A percentile compares a stretch with the other conserved stretches of the same genome.
Evolutionary conservation across 2,113 vertebrate species (phyloP).

Genomic region (Eira barbara): DNA sequence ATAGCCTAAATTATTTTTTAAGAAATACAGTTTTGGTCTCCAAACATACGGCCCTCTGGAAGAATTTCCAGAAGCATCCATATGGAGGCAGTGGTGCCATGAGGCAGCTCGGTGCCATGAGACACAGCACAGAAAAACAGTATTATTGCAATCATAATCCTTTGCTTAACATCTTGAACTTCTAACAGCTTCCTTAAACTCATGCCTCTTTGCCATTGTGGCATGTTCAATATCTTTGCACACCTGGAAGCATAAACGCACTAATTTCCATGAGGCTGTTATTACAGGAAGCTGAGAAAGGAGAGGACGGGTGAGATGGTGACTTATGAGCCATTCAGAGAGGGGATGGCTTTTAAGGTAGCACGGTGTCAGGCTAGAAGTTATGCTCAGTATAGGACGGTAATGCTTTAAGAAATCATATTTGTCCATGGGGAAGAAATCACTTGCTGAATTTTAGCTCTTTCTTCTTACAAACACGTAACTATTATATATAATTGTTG

Average conservation of each 20-base stretch:
- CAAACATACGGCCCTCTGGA: neutral
- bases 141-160: neutral
- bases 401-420: neutral
- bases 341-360: neutral
- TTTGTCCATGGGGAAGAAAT: neutral
- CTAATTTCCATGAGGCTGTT: neutral
- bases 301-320: neutral
- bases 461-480: neutral
- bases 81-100: neutral
- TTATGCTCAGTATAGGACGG: neutral
- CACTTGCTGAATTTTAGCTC: neutral
- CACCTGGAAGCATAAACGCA: neutral
- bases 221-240: neutral
- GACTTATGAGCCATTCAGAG: neutral
- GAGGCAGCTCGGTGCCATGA: neutral
- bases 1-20: neutral
- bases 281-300: neutral
- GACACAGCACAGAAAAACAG: neutral
- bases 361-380: neutral
- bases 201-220: neutral
- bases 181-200: neutral
- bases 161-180: neutral
- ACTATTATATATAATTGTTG: neutral
- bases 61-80: neutral
- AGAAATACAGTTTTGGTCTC: neutral